These are phyloP conservation scores for Caenorhabditis imperialis DNA, from an alignment of 2,888 invertebrate species.

Conservation along the genomic window DNA sequence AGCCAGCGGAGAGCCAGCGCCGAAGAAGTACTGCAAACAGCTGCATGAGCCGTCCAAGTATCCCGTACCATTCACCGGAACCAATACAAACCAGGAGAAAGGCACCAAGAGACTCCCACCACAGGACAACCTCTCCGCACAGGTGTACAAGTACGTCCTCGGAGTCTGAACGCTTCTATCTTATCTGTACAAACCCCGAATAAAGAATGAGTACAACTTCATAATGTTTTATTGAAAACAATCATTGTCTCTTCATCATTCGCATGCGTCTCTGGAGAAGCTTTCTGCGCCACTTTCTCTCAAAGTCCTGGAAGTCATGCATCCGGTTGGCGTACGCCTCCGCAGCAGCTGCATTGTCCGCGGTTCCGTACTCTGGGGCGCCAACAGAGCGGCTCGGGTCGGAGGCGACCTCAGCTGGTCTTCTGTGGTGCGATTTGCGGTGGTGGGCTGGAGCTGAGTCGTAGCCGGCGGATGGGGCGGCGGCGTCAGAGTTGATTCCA, in stretches of 20 bases:
- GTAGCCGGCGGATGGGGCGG: neutral
- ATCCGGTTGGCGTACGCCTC: slow-evolving; percentile 48
- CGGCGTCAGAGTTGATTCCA: slow-evolving; percentile 10
- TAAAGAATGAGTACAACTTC: too few relatives aligned
- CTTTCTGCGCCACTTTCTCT: slow-evolving; percentile 57
- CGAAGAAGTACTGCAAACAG: slow-evolving; percentile 10
- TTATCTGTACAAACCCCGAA: too few relatives aligned
- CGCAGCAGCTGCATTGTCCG: slow-evolving; percentile 26
- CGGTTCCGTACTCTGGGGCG: slow-evolving; percentile 35
- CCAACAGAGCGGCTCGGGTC: slow-evolving; percentile 27
- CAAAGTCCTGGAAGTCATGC: slow-evolving; percentile 61
- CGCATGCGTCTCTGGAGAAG: slow-evolving; percentile 54
- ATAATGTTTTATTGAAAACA: too few relatives aligned
- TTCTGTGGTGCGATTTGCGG: slow-evolving; percentile 4
- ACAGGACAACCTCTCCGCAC: slow-evolving; percentile 25
- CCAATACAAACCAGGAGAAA: slow-evolving; percentile 1
- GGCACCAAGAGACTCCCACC: slow-evolving; percentile 16
- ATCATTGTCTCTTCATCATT: slow-evolving; percentile 55
- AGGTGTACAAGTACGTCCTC: neutral
- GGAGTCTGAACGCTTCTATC: too few relatives aligned
- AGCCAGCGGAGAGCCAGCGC: slow-evolving; percentile 3
- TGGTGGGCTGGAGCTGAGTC: slow-evolving; percentile 6
- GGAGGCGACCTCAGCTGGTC: neutral
- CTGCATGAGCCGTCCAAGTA: neutral
- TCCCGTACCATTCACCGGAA: slow-evolving; percentile 11